phyloP scores from a whole-genome alignment of 2,888 invertebrate genomes.

The Cephalotes varians region DNA sequence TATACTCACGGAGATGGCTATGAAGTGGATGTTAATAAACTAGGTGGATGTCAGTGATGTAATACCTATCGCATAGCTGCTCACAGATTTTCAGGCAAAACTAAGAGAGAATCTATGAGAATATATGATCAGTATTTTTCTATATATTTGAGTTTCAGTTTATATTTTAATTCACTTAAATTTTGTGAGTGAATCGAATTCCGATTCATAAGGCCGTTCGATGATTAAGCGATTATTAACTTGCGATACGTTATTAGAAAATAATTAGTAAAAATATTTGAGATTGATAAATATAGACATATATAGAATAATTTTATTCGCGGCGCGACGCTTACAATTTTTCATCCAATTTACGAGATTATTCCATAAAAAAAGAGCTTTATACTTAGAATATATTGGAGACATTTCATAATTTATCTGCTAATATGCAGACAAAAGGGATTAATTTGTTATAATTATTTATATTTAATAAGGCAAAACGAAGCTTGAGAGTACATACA shows the following conservation, averaged over 20 bases:
- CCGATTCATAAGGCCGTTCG: not conserved
- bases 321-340: not conserved
- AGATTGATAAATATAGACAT: not conserved
- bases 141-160: conserved; percentile 1
- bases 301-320: not conserved
- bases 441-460: too few species aligned
- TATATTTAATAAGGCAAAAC: too few species aligned
- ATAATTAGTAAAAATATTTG: not conserved
- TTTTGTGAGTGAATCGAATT: not conserved
- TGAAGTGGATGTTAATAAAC: conserved; percentile 76
- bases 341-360: not conserved
- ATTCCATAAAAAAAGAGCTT: not conserved
- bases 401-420: too few species aligned
- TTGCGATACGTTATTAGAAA: not conserved
- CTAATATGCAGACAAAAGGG: too few species aligned
- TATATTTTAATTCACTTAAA: conserved; percentile 6
- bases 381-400: not conserved
- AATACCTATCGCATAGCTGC: conserved; percentile 59
- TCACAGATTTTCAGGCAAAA: conserved; percentile 52
- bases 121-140: not conserved
- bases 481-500: too few species aligned
- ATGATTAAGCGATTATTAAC: not conserved
- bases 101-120: not conserved
- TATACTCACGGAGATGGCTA: conserved; percentile 69
- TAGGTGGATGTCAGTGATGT: conserved; percentile 67